Conservation (phyloP, 2,113 vertebrate species). For the Procavia capensis region DNA sequence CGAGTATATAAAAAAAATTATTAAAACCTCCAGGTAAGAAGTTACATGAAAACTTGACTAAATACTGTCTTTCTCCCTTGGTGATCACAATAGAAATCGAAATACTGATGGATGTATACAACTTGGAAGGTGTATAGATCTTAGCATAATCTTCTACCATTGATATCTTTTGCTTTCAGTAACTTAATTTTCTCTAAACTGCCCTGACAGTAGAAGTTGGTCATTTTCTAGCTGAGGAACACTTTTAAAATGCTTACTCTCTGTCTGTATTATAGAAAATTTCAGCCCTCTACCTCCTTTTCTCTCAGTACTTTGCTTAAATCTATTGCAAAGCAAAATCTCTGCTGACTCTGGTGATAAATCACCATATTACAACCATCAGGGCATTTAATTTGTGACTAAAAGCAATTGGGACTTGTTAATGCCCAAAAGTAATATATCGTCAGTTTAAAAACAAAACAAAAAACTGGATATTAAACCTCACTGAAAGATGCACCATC, state of each 20-base stretch:
- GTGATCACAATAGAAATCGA: not conserved
- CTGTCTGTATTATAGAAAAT: not conserved
- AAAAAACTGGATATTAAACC: slow-evolving; percentile 57
- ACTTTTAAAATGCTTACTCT: slow-evolving; percentile 59
- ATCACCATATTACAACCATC: slow-evolving; percentile 84
- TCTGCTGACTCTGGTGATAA: slow-evolving; percentile 76
- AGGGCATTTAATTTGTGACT: slow-evolving; percentile 85
- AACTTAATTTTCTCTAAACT: slow-evolving; percentile 62
- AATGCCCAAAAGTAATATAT: slow-evolving; percentile 81
- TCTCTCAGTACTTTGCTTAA: slow-evolving; percentile 33
- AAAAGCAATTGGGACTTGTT: slow-evolving; percentile 83
- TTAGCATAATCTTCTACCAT: slow-evolving; percentile 31
- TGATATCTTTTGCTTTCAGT: slow-evolving; percentile 19
- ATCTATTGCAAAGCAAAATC: slow-evolving; percentile 71
- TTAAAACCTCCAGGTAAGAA: not conserved
- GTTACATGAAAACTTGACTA: not conserved
- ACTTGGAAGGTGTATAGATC: not conserved
- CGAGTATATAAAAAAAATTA: not conserved
- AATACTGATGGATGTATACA: not conserved
- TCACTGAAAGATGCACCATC: slow-evolving; percentile 54
- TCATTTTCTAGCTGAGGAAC: slow-evolving; percentile 31
- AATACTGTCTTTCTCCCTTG: not conserved
- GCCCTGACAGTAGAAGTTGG: not conserved
- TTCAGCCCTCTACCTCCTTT: not conserved
- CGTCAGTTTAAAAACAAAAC: slow-evolving; percentile 75